A percentile compares a stretch with the other conserved stretches of the same genome.
Conservation (phyloP, 2,113 vertebrate species). For the Diphyllodes magnificus region DNA sequence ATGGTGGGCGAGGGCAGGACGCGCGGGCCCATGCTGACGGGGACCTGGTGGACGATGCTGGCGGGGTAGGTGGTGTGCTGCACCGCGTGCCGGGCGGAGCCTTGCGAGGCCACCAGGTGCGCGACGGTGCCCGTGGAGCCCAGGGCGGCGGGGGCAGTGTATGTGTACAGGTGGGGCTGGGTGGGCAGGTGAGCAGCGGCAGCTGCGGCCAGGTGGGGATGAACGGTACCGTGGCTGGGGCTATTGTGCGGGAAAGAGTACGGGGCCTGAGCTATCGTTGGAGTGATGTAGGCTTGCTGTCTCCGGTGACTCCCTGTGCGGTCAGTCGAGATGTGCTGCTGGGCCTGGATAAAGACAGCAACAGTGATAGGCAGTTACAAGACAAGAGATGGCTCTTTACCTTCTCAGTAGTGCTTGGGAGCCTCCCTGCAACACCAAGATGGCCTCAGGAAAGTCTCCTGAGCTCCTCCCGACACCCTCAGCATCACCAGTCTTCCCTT, state of each 20-base stretch:
- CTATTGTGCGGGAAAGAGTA: conserved; percentile 95
- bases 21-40: conserved; percentile 92
- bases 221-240: conserved; percentile 88
- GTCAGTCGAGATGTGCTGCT: conserved; percentile 89
- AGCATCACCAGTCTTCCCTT: neutral
- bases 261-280: conserved; percentile 91
- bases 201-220: conserved; percentile 86
- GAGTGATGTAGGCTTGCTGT: conserved; percentile 96
- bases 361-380: conserved; percentile 12
- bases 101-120: conserved; percentile 93
- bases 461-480: neutral
- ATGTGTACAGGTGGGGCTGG: conserved; percentile 95
- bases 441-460: neutral
- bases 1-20: conserved; percentile 93
- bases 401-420: neutral
- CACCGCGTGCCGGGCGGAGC: conserved; percentile 86
- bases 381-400: neutral
- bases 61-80: conserved; percentile 91
- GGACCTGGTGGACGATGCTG: conserved; percentile 95
- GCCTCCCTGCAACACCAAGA: neutral
- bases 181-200: conserved; percentile 85
- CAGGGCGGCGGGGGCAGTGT: conserved; percentile 86
- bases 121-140: conserved; percentile 92
- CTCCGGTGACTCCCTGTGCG: conserved; percentile 85
- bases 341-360: conserved; percentile 76